Conservation (phyloP, 1,140 invertebrate genomes). For the Cydia pomonella region DNA sequence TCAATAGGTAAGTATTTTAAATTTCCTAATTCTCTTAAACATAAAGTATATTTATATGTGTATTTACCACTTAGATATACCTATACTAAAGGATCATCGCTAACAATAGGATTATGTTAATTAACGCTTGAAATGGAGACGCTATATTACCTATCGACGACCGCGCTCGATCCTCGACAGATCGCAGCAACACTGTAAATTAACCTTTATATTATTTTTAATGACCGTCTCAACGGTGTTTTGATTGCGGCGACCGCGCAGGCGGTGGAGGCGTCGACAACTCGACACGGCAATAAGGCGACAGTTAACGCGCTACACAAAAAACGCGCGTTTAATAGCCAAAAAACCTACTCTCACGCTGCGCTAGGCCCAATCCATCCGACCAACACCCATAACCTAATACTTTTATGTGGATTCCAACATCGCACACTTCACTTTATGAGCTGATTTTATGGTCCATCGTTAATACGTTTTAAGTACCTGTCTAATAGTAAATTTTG, state of each 20-base stretch:
- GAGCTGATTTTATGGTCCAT: conserved; percentile 59
- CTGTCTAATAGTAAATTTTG: conserved; percentile 49
- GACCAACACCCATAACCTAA: conserved; percentile 40
- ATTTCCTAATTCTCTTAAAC: background rate
- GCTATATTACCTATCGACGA: background rate
- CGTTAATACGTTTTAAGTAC: conserved; percentile 69
- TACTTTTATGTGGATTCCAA: conserved; percentile 69
- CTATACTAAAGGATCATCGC: background rate
- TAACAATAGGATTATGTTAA: conserved; percentile 19
- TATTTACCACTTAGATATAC: background rate
- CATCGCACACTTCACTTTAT: conserved; percentile 68
- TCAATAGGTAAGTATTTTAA: background rate
- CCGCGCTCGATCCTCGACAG: conserved; percentile 21
- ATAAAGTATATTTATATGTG: too few species aligned
- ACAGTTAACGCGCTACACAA: conserved; percentile 69
- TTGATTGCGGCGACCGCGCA: conserved; percentile 71
- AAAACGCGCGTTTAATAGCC: conserved; percentile 71
- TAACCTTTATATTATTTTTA: conserved; percentile 81
- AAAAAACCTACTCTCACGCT: conserved; percentile 63
- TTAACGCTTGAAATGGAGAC: conserved; percentile 8
- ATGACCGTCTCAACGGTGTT: conserved; percentile 75
- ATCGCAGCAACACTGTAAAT: conserved; percentile 71
- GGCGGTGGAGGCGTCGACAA: conserved; percentile 76
- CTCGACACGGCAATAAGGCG: conserved; percentile 75
- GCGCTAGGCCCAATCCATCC: conserved; percentile 39